Percentiles rank a stretch among this genome's conserved stretches.
These are phyloP conservation scores for Leucophenga varia DNA, from an alignment of 1,140 invertebrate species.

Conservation along the genomic window DNA sequence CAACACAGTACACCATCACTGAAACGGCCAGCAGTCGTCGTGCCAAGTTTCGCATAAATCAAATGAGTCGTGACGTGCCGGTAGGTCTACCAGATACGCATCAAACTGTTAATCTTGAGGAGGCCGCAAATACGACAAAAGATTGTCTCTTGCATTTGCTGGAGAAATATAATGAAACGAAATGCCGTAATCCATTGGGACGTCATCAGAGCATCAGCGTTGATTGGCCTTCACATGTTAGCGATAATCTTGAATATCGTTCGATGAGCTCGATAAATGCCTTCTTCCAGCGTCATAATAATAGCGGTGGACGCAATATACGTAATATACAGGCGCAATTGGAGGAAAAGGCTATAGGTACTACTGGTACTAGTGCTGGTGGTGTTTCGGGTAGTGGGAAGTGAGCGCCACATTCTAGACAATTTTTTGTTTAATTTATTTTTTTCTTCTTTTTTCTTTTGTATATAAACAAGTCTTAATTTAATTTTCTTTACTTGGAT, in stretches of 20 bases:
- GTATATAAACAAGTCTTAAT: too few species aligned
- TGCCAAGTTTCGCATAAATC: slow-evolving; percentile 64
- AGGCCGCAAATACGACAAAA: slow-evolving; percentile 68
- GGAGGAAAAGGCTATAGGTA: slow-evolving; percentile 44
- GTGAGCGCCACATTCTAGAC: too few species aligned
- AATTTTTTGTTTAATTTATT: too few species aligned
- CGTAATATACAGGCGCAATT: slow-evolving; percentile 47
- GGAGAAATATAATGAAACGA: slow-evolving; percentile 70
- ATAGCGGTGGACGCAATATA: slow-evolving; percentile 55
- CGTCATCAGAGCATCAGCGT: slow-evolving; percentile 54
- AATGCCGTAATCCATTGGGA: slow-evolving; percentile 39
- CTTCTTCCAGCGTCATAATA: slow-evolving; percentile 66
- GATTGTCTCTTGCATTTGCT: slow-evolving; percentile 71
- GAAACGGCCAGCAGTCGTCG: slow-evolving; percentile 52
- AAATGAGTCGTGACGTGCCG: slow-evolving; percentile 65
- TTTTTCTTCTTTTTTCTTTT: too few species aligned
- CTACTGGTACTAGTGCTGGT: too few species aligned
- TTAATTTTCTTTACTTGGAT: too few species aligned
- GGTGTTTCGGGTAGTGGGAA: too few species aligned
- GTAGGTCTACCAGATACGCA: slow-evolving; percentile 61
- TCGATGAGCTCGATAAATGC: slow-evolving; percentile 70
- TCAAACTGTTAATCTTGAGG: slow-evolving; percentile 60
- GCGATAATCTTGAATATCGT: slow-evolving; percentile 57
- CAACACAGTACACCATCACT: slow-evolving; percentile 5
- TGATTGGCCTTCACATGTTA: slow-evolving; percentile 49